Base-by-base conservation (phyloP, 2,113 vertebrate species). In the Mustelus asterias region DNA sequence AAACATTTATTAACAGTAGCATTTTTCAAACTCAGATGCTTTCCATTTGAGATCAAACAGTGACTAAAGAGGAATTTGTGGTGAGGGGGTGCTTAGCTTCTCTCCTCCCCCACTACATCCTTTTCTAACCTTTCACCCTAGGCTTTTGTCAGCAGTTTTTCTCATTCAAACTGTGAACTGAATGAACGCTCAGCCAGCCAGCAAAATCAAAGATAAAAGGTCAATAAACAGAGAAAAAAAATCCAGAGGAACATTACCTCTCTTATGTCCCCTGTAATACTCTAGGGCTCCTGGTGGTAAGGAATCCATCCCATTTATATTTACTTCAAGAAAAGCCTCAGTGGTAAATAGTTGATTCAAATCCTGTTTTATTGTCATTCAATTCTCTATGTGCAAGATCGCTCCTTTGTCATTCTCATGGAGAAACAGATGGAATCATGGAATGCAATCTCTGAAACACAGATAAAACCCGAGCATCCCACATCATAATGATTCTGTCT, bases 151-250 rank as follows among this genome's bases (percentile, higher is more conserved):
- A 90, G 54, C 88, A 90, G 54, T 90, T 90, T 13, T 90, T 90
- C 54, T 60, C 88, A 90, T 90, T 60, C 88, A 90, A 58, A 58
- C 88, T 14, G 26, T 90, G 88, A 90, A 63, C 86, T 58, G 44
- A 89, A 58, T 58, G 86, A 89, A 48, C 11, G 48, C 54, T 63
- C 88, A 90, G 88, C 88, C 88, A 90, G 88, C 88, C 54, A 33
- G 54, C 88, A 90, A 90, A 90, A 90, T 90, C 88, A 60, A 90
- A 90, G 88, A 90, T 90, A 90, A 90, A 90, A 90, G 88, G 88
- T 90, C 88, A 90, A 60, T 63, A 90, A 90, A 90, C 88, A 63
- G 88, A 63, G n/a, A 54, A 92, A 89, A 33, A 65, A 93, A 93
- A 65, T 67, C 33, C 33, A 93, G 29, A 65, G 80, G 58, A 65